Base-by-base conservation (phyloP, 2,797 vertebrate genomes). In the Babyrousa celebensis region DNA sequence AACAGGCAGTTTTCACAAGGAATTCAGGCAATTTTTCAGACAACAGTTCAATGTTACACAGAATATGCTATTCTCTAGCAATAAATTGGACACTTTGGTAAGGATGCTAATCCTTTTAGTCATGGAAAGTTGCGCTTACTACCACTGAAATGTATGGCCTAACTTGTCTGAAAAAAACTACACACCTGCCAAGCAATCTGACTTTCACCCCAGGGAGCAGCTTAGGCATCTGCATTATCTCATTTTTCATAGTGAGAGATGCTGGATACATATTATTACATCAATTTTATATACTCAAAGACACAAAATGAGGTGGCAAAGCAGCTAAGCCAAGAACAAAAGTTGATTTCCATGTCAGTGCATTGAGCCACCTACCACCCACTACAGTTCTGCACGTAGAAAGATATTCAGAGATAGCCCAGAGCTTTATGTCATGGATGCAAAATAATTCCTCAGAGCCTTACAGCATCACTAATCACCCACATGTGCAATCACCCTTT, bases 181-280 rank as follows among this genome's bases (percentile, higher is more conserved):
- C 5, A 93, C 77, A 83, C 71, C 84, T 91, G 91, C 94, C 79
- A 86, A 96, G 95, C 84, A 96, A 89, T 91, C 92, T 94, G 89
- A 96, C 88, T 84, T 40, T 95, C 93, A 87, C 95, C 77, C 75
- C 36, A 74, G 93, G 89, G 84, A 92, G 78, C 68, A 79, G 93
- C 89, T 94, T 67, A 90, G 89, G 60, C 86, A 96, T 82, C 71
- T 0, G 0, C 63, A 89, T 92, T 88, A 97, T 85, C 94, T 93
- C 95, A 96, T 91, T 95, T 89, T 83, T 89, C 96, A 94, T 48
- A 94, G 80, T 75, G 72, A 94, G 91, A 91, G 68, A 94, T 62
- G 83, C 88, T 91, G 85, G 86, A 92, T 86, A 96, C 89, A 95
- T 93, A 97, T 85, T 86, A 96, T 87, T 90, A 87, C 77, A 94